Evolutionary conservation across 2,888 invertebrate species (phyloP), one percentile per base, ranked within the genome.

Genomic region (Ophion ventricosus): DNA sequence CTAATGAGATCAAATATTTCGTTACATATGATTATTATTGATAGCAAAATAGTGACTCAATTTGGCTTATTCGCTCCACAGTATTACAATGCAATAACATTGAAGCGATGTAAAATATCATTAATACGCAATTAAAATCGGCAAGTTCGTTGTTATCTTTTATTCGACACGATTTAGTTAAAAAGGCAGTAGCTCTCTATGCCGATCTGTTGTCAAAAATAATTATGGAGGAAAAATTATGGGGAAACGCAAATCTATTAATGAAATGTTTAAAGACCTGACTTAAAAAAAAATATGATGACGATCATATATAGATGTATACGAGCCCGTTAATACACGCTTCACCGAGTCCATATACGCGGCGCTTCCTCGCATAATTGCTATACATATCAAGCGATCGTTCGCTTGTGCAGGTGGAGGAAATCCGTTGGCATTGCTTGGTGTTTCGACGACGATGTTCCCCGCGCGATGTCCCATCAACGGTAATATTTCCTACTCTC

Each of bases 401-500:
- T 54, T 8, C 23, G 64, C 29, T 25, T 17, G 57, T 7, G 40
- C 64, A 7, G 40, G n/a, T 2, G 66, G 67, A 25, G 40, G 57
- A 76, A 76, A 76, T 56, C 57, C 40, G n/a, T 66, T 56, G 56
- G 25, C 54, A 54, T 54, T 54, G 43, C 25, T 66, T 8, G 66
- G 43, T 57, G 61, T 26, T 69, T 59, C 66, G 23, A 14, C 49
- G 75, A 81, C 64, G 78, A 57, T 73, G 40, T 82, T 85, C 43
- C 29, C 63, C 76, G 66, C 57, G 73, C 63, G 76, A 75, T 69
- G 87, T 87, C 86, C 85, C 86, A 84, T 85, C 80, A 90, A 89
- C 89, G 88, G 89, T 87, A 87, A 87, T 88, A 86, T 88, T 90
- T 89, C 90, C 89, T 90, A 64, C 77, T 80, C 73, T 64, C 56